Evolutionary conservation across 2,797 vertebrate genomes (phyloP), one percentile per base, ranked within the genome.

Genomic region (Bradypodion pumilum): DNA sequence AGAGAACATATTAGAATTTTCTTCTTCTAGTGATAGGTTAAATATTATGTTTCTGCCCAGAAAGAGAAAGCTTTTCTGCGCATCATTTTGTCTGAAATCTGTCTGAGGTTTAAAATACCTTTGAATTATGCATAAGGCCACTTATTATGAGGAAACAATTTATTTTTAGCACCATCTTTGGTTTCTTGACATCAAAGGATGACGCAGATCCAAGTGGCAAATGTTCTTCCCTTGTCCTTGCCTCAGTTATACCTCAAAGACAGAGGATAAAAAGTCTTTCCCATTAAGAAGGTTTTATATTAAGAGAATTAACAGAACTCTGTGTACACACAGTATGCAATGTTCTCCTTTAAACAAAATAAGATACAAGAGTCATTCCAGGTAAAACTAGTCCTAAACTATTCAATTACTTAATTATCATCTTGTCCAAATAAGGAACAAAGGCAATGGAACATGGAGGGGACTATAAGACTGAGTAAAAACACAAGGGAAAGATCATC

Each of bases 161-260:
- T 78, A 72, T 84, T 63, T 72, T 72, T 49, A 84, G 42, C 40
- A 49, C 78, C 9, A 16, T 37, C 40, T 77, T 77, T 59, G 65
- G 2, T 49, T 37, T 23, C 10, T 25, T 37, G 29, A 27, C 27
- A 46, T 75, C 42, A 82, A 78, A 66, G 29, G 13, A 56, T 75
- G 44, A 40, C 46, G 19, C 23, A 46, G 40, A n/a, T 13, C 19
- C 46, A 83, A 42, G 7, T 23, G 2, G 62, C 73, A 29, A 68
- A 8, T 60, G 23, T 49, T 32, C 15, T 83, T 76, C 13, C 63
- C 37, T 44, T 16, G 29, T 52, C 73, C 25, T 66, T 63, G 46
- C 21, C 56, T 59, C 6, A 16, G n/a, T 44, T 32, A 19, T 76
- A 9, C 59, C 49, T 83, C 52, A 42, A 40, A 44, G 23, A 3